Evolutionary conservation across 2,113 vertebrate genomes (phyloP), one percentile per base, ranked within the genome.

Genomic region (Capra hircus): DNA sequence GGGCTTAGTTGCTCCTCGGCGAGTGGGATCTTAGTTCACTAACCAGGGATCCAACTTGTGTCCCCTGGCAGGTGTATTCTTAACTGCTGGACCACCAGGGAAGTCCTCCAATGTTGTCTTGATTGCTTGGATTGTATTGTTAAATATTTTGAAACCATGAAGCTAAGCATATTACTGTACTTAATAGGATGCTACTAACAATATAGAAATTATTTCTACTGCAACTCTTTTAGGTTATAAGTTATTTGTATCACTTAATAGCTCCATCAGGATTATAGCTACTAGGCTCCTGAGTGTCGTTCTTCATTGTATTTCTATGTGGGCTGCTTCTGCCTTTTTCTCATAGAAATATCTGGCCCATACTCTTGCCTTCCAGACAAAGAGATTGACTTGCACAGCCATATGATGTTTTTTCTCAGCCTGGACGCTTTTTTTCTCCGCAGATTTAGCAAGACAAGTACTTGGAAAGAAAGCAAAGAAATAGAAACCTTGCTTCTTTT

Each of bases 381-480:
- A 91, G 82, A 77, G 12, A 52, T 55, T 97, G 45, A 93, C 5
- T 89, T 84, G 19, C 25, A 92, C 17, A 92, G 43, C 40, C 21
- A 16, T 92, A 10, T 78, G 9, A 87, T 52, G 43, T 28, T 86
- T 25, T 71, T 88, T 88, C 78, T 94, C 36, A 88, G 12, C 45
- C 40, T 82, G n/a, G 10, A 74, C n/a, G 43, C 52, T 59, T 57
- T 86, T 91, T 92, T 80, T 40, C 55, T 77, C 53, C 45, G 67
- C 67, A 98, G 67, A 92, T 89, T 84, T 89, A 89, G 25, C 28
- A 88, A 88, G 27, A 36, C 52, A 94, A 93, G 82, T 88, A 80
- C 36, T 71, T 93, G 30, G 74, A 87, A 94, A 78, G 74, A 95
- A 96, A 88, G 23, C 36, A 95, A 88, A 95, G 59, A 96, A 88